A percentile compares a stretch with the other conserved stretches of the same genome.
Evolutionary conservation across 2,797 vertebrate genomes (phyloP).

Genomic region (Hemitrygon akajei): DNA sequence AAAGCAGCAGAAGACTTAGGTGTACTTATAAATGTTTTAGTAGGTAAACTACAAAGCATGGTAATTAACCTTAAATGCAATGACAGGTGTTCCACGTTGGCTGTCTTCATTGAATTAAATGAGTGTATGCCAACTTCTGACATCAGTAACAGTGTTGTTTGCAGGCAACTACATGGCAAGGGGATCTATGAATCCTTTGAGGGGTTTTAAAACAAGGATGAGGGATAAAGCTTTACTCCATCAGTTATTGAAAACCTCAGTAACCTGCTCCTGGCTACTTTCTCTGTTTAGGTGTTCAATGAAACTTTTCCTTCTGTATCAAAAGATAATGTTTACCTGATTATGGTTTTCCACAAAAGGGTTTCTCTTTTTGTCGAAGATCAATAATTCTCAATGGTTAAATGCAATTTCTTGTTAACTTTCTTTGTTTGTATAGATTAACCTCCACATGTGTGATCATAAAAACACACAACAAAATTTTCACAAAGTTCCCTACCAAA

Average conservation of each 20-base stretch:
- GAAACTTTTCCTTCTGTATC: neutral
- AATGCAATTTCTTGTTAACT: neutral
- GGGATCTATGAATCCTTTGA: neutral
- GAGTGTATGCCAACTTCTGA: slow-evolving; percentile 57
- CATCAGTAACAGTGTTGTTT: slow-evolving; percentile 54
- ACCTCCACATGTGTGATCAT: neutral
- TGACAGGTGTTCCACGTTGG: slow-evolving; percentile 75
- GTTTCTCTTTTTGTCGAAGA: neutral
- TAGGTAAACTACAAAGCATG: slow-evolving; percentile 63
- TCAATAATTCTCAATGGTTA: neutral
- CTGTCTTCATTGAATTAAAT: slow-evolving; percentile 63
- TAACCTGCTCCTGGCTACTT: neutral
- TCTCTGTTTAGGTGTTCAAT: neutral
- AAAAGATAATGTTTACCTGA: neutral
- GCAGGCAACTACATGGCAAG: no score
- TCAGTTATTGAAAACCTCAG: neutral
- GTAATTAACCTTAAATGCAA: slow-evolving; percentile 63
- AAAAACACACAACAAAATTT: neutral
- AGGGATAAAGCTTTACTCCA: neutral
- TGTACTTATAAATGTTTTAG: slow-evolving; percentile 74
- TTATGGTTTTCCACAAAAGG: no score
- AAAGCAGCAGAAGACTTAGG: slow-evolving; percentile 13
- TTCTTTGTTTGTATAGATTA: neutral
- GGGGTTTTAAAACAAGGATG: neutral
- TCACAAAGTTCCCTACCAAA: neutral